These are phyloP conservation scores for Astreopora myriophthalma DNA, from an alignment of 64 coral and sea anemone species.

Conservation along the genomic window DNA sequence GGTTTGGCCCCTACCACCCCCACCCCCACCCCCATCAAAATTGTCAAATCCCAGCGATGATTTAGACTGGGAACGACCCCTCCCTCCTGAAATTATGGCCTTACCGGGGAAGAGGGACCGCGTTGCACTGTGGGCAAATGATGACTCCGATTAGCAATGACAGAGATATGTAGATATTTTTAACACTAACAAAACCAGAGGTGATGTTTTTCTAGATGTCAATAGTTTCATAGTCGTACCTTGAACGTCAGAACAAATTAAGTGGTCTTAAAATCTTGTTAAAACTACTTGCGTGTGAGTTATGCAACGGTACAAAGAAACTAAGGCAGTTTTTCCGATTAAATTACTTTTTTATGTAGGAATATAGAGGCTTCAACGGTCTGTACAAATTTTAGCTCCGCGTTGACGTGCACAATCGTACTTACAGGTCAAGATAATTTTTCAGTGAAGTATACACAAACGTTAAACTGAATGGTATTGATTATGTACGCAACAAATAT, in stretches of 20 bases:
- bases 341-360: neutral
- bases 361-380: too few species aligned
- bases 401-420: too few species aligned
- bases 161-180: neutral
- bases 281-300: neutral
- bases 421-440: too few species aligned
- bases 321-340: neutral
- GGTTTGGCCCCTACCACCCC: constrained; percentile 9
- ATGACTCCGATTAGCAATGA: neutral
- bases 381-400: too few species aligned
- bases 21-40: constrained; percentile 21
- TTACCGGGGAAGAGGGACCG: constrained; percentile 13
- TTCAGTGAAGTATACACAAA: too few species aligned
- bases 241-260: neutral
- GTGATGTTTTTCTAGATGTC: neutral
- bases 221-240: neutral
- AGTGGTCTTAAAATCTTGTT: neutral
- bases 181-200: neutral
- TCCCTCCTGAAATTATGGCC: constrained; percentile 20
- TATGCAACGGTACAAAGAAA: neutral
- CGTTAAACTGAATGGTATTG: too few species aligned
- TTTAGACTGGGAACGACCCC: constrained; percentile 26
- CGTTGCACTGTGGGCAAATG: neutral
- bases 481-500: too few species aligned
- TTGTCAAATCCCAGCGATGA: neutral